Percentiles rank a stretch among this genome's conserved stretches.
These are phyloP conservation scores for Ornithorhynchus anatinus DNA, from an alignment of 2,113 vertebrate genomes.

Conservation along the genomic window DNA sequence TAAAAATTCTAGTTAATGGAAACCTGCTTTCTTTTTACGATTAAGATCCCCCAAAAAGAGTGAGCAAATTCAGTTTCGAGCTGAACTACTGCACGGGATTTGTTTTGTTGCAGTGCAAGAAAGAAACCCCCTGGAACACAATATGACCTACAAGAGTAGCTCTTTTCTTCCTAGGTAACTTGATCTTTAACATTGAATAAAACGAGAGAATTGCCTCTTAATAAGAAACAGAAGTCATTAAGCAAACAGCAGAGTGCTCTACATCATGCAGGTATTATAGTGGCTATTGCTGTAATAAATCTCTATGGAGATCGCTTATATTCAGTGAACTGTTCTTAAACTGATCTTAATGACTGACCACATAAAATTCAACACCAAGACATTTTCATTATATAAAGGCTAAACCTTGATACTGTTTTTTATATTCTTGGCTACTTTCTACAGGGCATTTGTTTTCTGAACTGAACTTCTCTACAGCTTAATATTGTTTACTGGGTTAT, in stretches of 20 bases:
- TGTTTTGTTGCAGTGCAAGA: not conserved
- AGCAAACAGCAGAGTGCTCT: not conserved
- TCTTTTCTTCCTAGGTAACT: not conserved
- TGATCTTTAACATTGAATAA: not conserved
- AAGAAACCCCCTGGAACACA: not conserved
- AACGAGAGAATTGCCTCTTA: not conserved
- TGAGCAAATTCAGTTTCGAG: too few relatives aligned
- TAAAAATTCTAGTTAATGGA: not conserved
- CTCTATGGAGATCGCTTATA: not conserved
- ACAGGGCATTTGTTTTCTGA: not conserved
- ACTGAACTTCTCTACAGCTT: not conserved
- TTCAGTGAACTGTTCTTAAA: not conserved
- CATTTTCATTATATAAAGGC: not conserved
- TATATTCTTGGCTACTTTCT: not conserved
- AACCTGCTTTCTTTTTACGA: not conserved
- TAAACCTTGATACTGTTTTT: not conserved
- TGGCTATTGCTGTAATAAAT: not conserved
- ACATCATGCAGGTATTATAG: not conserved
- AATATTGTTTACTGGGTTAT: not conserved
- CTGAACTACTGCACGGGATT: not conserved
- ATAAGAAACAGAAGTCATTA: not conserved
- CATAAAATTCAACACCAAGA: not conserved
- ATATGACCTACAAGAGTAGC: not conserved
- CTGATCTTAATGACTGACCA: constrained; percentile 2
- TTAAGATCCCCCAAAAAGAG: too few relatives aligned